phyloP scores from a whole-genome alignment of 2,797 vertebrate species.

The Cuniculus paca region DNA sequence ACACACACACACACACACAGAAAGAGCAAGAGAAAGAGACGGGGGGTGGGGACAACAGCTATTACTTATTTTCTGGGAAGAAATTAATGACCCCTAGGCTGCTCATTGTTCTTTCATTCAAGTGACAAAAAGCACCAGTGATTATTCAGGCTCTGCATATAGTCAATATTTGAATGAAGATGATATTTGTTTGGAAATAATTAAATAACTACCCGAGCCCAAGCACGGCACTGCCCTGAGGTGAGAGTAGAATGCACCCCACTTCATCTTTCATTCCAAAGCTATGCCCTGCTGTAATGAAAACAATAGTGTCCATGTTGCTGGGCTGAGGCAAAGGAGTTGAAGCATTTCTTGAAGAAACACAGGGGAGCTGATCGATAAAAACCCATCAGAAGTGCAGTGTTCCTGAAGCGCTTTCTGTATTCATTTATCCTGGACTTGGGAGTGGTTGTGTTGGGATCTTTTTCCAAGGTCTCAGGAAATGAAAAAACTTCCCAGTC shows the following conservation, averaged over 20 bases:
- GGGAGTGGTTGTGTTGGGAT: slow-evolving; percentile 42
- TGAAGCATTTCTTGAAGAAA: slow-evolving; percentile 40
- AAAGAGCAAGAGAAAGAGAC: too few relatives aligned
- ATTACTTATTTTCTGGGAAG: not conserved
- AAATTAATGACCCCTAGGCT: slow-evolving; percentile 22
- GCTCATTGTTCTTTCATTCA: slow-evolving; percentile 8
- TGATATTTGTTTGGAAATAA: slow-evolving; percentile 75
- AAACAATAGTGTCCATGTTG: not conserved
- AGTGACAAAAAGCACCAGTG: slow-evolving; percentile 19
- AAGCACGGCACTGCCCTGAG: not conserved
- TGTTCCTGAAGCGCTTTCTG: not conserved
- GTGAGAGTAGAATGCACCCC: slow-evolving; percentile 44
- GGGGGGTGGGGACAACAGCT: rapidly evolving
- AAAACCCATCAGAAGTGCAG: not conserved
- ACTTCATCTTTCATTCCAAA: slow-evolving; percentile 50
- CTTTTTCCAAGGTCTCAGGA: slow-evolving; percentile 61
- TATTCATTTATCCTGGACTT: slow-evolving; percentile 50
- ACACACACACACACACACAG: too few relatives aligned
- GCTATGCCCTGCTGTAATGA: slow-evolving; percentile 69
- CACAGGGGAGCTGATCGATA: slow-evolving; percentile 35
- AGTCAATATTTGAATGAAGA: slow-evolving; percentile 73
- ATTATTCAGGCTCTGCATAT: slow-evolving; percentile 30
- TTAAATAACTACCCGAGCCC: slow-evolving; percentile 44
- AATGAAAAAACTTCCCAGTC: slow-evolving; percentile 53
- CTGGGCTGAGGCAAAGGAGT: not conserved